Evolutionary conservation across 2,888 invertebrate species (phyloP).

Genomic region (Lathronympha strigana): DNA sequence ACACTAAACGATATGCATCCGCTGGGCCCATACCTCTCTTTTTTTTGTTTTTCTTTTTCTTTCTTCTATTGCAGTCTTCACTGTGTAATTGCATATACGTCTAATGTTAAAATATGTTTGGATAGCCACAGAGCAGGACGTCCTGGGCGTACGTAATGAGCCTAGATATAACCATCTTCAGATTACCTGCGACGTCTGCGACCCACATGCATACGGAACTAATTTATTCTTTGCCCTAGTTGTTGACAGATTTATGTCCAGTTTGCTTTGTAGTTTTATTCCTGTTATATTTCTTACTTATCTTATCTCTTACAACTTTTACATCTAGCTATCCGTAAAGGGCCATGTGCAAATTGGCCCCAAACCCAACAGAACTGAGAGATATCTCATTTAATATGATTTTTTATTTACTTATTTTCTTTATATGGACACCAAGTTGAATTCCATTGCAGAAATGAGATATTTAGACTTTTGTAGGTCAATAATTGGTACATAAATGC

Average conservation of each 20-base stretch:
- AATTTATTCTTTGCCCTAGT: slow-evolving; percentile 37
- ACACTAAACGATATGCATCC: too few species aligned
- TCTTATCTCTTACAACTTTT: slow-evolving; percentile 5
- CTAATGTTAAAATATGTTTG: not conserved
- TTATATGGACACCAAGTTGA: too few species aligned
- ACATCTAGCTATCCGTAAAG: too few species aligned
- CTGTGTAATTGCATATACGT: not conserved
- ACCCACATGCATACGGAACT: slow-evolving; percentile 30
- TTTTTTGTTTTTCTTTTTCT: too few species aligned
- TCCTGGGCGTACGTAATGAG: slow-evolving; percentile 11
- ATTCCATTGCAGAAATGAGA: too few species aligned
- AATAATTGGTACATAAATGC: too few species aligned
- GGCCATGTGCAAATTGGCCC: too few species aligned
- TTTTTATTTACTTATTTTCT: too few species aligned
- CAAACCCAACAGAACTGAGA: too few species aligned
- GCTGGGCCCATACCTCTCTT: too few species aligned
- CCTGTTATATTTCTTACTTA: not conserved
- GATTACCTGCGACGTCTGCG: slow-evolving; percentile 18
- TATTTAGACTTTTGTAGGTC: too few species aligned
- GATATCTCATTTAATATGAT: too few species aligned
- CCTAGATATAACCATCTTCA: slow-evolving; percentile 4
- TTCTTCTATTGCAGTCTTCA: not conserved
- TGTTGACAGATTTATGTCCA: slow-evolving; percentile 22
- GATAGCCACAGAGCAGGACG: slow-evolving; percentile 12
- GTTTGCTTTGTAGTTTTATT: slow-evolving; percentile 4